These are phyloP conservation scores for Hirundichthys speculiger DNA, from an alignment of 2,113 vertebrate genomes.

Conservation along the genomic window DNA sequence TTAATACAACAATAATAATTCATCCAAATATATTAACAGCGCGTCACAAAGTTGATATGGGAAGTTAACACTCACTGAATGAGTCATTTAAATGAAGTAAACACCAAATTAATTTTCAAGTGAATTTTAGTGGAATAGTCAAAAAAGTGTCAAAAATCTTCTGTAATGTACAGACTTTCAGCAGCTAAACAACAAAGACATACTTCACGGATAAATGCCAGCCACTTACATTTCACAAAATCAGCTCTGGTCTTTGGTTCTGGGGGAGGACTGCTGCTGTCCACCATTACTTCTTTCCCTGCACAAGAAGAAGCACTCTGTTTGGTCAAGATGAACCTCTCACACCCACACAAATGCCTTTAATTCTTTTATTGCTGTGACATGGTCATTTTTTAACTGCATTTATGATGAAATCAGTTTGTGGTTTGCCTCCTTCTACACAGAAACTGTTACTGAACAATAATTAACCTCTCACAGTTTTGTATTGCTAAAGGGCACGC, in stretches of 20 bases:
- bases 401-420: not conserved
- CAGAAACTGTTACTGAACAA: slow-evolving; percentile 13
- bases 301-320: slow-evolving; percentile 25
- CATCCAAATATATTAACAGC: too few relatives aligned
- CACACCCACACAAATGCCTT: slow-evolving; percentile 35
- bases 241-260: slow-evolving; percentile 79
- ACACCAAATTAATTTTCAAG: too few relatives aligned
- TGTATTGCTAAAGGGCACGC: slow-evolving; percentile 5
- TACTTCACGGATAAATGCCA: too few relatives aligned
- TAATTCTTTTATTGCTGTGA: slow-evolving; percentile 9
- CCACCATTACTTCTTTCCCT: slow-evolving; percentile 79
- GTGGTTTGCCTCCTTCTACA: not conserved
- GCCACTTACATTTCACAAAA: slow-evolving; percentile 81
- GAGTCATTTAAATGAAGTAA: too few relatives aligned
- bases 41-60: too few relatives aligned
- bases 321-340: slow-evolving; percentile 12
- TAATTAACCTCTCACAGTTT: slow-evolving; percentile 44
- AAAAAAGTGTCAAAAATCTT: too few relatives aligned
- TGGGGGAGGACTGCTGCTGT: slow-evolving; percentile 68
- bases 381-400: not conserved
- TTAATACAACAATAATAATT: too few relatives aligned
- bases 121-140: too few relatives aligned
- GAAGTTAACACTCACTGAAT: too few relatives aligned
- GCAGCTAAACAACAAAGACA: too few relatives aligned
- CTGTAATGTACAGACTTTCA: too few relatives aligned